Evolutionary conservation across 2,113 vertebrate species (phyloP).

Genomic region (Equus quagga): DNA sequence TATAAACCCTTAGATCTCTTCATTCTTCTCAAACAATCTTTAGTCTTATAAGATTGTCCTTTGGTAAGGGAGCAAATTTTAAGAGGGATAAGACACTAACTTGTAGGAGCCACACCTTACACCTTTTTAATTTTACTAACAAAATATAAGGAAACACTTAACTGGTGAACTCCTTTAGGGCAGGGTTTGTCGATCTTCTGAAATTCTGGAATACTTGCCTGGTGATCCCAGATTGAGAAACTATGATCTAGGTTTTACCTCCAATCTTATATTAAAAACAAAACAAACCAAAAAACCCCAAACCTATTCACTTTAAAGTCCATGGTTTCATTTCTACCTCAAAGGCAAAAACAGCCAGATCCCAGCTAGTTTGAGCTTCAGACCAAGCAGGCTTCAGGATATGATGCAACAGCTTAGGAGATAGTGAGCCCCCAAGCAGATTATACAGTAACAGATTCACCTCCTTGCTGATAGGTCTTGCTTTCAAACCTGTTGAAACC

Average conservation of each 20-base stretch:
- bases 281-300: neutral
- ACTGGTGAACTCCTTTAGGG: neutral
- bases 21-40: neutral
- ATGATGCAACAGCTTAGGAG: neutral
- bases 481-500: neutral
- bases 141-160: neutral
- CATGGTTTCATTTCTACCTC: neutral
- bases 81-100: neutral
- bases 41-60: neutral
- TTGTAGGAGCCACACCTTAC: neutral
- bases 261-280: neutral
- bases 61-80: neutral
- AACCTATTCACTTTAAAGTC: neutral
- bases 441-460: neutral
- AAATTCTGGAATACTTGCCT: neutral
- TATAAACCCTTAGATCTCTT: neutral
- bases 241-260: neutral
- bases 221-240: neutral
- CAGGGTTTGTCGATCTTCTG: neutral
- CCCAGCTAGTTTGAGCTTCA: neutral
- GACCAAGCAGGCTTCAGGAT: neutral
- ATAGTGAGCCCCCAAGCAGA: neutral
- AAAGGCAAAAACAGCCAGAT: neutral
- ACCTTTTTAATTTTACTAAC: neutral
- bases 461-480: neutral